These are phyloP conservation scores for Myotis brandtii DNA, from an alignment of 2,113 vertebrate genomes.

Conservation along the genomic window DNA sequence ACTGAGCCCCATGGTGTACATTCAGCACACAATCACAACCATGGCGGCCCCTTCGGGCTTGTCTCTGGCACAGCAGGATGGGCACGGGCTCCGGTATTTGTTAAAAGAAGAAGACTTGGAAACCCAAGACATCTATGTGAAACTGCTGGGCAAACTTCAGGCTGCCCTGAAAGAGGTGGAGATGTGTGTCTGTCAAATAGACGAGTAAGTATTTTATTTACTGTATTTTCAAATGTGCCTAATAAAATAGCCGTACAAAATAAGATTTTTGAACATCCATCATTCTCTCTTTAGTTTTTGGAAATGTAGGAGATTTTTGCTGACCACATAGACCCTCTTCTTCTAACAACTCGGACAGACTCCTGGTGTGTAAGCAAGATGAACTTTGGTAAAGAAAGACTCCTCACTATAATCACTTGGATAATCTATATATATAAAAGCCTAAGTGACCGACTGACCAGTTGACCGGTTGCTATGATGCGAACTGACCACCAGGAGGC, in stretches of 20 bases:
- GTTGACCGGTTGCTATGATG: no score
- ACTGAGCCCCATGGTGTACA: conserved; percentile 94
- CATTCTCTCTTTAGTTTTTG: background rate
- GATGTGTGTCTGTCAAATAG: conserved; percentile 94
- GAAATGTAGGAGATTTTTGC: background rate
- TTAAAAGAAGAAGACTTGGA: conserved; percentile 96
- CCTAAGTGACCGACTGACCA: no score
- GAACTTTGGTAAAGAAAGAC: background rate
- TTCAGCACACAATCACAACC: conserved; percentile 96
- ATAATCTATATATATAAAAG: background rate
- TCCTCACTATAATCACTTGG: background rate
- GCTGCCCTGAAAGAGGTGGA: conserved; percentile 95
- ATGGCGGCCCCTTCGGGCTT: conserved; percentile 98
- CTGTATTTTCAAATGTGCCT: conserved; percentile 17
- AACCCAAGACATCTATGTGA: conserved; percentile 96
- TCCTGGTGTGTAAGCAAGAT: background rate
- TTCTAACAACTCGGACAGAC: background rate
- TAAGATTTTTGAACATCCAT: background rate
- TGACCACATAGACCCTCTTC: background rate
- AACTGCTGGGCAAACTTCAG: conserved; percentile 94
- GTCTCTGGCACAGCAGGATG: conserved; percentile 94
- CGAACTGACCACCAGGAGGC: no score
- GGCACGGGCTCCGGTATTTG: conserved; percentile 95
- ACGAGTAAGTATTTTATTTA: conserved; percentile 92
- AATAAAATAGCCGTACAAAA: background rate